Evolutionary conservation across 2,113 vertebrate genomes (phyloP).

Genomic region (Xiphophorus hellerii): DNA sequence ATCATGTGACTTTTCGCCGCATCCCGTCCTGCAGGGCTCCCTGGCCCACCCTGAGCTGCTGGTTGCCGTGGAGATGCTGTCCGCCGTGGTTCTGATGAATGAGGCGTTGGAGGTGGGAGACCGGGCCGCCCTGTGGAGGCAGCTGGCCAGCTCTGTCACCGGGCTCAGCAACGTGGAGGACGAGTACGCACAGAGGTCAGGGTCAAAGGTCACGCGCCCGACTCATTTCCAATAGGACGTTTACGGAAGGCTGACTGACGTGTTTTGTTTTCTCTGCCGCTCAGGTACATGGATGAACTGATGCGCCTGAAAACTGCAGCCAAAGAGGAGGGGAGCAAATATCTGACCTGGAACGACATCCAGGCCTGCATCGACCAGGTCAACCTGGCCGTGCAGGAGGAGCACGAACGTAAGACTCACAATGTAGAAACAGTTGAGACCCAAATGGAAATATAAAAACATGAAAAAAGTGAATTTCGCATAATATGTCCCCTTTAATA

Average conservation of each 20-base stretch:
- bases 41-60: constrained; percentile 92
- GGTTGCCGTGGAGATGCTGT: constrained; percentile 97
- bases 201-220: background rate
- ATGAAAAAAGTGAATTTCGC: too few relatives aligned
- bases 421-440: too few relatives aligned
- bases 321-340: constrained; percentile 81
- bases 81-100: constrained; percentile 95
- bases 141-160: constrained; percentile 89
- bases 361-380: constrained; percentile 93
- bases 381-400: constrained; percentile 90
- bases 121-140: constrained; percentile 87
- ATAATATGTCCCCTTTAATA: background rate
- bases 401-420: constrained; percentile 89
- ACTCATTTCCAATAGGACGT: background rate
- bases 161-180: constrained; percentile 95
- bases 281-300: constrained; percentile 93
- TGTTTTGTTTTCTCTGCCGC: background rate
- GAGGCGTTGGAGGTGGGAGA: constrained; percentile 90
- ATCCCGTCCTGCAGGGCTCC: constrained; percentile 78
- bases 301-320: constrained; percentile 87
- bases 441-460: too few relatives aligned
- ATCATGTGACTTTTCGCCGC: background rate
- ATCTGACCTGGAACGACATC: constrained; percentile 97
- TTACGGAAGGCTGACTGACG: background rate
- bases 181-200: constrained; percentile 92